Evolutionary conservation across 2,797 vertebrate genomes (phyloP).

Genomic region (Falco cherrug): DNA sequence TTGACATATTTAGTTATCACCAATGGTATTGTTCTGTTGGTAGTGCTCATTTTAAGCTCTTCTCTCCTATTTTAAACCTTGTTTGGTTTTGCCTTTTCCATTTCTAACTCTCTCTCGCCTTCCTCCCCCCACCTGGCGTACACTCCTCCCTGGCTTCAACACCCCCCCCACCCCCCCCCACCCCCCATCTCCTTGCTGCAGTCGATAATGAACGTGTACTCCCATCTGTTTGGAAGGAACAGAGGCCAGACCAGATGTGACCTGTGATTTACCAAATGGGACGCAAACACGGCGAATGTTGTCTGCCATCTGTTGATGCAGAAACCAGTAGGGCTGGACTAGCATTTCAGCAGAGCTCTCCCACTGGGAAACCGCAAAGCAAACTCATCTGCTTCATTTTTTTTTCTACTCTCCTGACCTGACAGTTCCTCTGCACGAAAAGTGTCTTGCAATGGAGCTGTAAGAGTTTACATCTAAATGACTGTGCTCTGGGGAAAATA

Average conservation of each 20-base stretch:
- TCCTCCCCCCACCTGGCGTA: rapidly evolving
- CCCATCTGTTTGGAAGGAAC: constrained; percentile 67
- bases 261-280: constrained; percentile 82
- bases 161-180: too few species aligned
- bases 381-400: constrained; percentile 65
- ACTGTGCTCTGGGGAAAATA: constrained; percentile 16
- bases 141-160: neutral
- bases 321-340: constrained; percentile 74
- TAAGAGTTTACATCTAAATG: constrained; percentile 58
- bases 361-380: constrained; percentile 63
- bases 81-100: neutral
- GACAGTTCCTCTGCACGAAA: constrained; percentile 61
- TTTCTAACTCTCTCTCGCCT: neutral
- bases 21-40: neutral
- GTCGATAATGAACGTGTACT: constrained; percentile 14
- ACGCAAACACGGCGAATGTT: constrained; percentile 80
- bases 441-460: constrained; percentile 39
- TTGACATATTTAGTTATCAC: neutral
- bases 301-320: constrained; percentile 85
- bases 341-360: constrained; percentile 67
- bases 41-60: neutral
- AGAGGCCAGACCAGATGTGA: constrained; percentile 84
- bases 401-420: constrained; percentile 52
- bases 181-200: neutral
- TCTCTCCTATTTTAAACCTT: neutral